phyloP scores from a whole-genome alignment of 64 coral and sea anemone genomes.

The Hydrozoanthus tunicans region DNA sequence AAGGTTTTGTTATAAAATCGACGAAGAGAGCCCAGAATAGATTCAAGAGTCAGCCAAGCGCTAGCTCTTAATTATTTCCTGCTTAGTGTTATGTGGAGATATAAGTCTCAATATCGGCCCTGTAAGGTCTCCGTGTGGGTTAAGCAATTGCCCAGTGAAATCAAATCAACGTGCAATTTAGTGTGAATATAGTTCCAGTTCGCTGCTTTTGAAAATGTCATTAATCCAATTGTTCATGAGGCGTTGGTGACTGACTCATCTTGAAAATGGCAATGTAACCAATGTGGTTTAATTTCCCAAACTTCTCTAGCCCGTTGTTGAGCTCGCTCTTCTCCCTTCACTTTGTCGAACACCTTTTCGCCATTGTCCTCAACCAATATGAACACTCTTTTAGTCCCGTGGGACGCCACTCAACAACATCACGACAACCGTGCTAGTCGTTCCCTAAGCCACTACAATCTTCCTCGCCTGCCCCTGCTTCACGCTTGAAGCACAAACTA shows the following conservation, averaged over 20 bases:
- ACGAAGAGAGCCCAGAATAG: constrained; percentile 7
- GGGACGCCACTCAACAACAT: neutral
- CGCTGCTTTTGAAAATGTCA: neutral
- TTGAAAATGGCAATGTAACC: constrained; percentile 1
- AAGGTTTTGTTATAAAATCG: neutral
- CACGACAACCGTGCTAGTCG: neutral
- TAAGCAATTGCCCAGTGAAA: neutral
- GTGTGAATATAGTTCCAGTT: constrained; percentile 31
- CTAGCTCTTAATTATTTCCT: neutral
- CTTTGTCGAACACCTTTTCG: constrained; percentile 20
- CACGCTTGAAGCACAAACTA: constrained; percentile 37
- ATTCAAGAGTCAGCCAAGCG: neutral
- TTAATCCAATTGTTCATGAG: neutral
- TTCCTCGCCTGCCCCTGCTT: constrained; percentile 14
- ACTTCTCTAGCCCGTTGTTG: constrained; percentile 21
- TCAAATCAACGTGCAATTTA: constrained; percentile 28
- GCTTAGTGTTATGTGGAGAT: constrained; percentile 2
- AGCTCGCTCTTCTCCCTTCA: constrained; percentile 30
- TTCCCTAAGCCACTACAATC: constrained; percentile 3
- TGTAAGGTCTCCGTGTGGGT: constrained; percentile 15
- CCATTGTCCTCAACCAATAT: neutral
- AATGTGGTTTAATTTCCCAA: neutral
- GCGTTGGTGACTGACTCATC: neutral
- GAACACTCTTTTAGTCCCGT: neutral
- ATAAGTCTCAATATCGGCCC: constrained; percentile 19